Base-by-base conservation (phyloP, 2,113 vertebrate species). In the Scomber japonicus region DNA sequence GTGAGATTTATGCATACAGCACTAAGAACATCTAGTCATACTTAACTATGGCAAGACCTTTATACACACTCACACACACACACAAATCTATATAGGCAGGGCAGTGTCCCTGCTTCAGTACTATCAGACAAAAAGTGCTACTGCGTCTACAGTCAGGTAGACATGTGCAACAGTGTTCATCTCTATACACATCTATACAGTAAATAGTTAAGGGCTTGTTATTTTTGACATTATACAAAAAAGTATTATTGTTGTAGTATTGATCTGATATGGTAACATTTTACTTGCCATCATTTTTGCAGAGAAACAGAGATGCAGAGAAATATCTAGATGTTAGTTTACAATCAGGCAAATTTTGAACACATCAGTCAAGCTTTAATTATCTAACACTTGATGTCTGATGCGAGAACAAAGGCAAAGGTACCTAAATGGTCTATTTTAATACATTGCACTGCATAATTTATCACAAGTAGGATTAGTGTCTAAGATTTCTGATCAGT, bases 21-120 rank as follows among this genome's bases (percentile, higher is more conserved):
- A 73, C 40, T 60, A 78, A 62, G 30, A 79, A 72, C 16, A 87
- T 57, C 15, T 45, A 74, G 50, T 66, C 62, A 46, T 30, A 73
- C 16, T 67, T 17, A 50, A 80, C 72, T 65, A 84, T 61, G 30
- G 50, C 69, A 69, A 84, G 35, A 77, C 71, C 46, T 82, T 77
- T 61, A 85, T 68, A 84, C 65, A 71, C 63, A 76, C 46, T 45
- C 75, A 54, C 63, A 51, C 65, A 63, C 75, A 54, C 63, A 51
- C 65, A 63, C 30, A 84, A 11, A 61, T 53, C 54, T 78, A 48
- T 40, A 69, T 67, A 57, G 65, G 67, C 65, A 71, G 82, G 80
- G 63, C 31, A 59, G 63, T 13, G 44, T 80, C 60, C 54, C 75
- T 83, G 79, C 53, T 59, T 71, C 2, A 76, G 31, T 66, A 53